These are phyloP conservation scores for Hemicordylus capensis DNA, from an alignment of 2,113 vertebrate genomes.

Conservation along the genomic window DNA sequence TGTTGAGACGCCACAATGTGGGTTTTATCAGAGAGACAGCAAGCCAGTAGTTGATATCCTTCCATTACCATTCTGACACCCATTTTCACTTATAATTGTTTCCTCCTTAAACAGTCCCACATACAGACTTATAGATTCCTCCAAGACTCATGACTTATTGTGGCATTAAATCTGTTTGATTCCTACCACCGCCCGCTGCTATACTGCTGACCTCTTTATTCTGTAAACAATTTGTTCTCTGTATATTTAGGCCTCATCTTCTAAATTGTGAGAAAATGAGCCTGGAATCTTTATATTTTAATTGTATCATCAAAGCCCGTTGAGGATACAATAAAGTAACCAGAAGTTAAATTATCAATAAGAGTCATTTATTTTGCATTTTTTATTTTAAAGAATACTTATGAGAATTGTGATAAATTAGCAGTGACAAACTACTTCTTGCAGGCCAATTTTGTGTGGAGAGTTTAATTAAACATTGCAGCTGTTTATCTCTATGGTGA, in stretches of 20 bases:
- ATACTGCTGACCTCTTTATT: constrained; percentile 70
- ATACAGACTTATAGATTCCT: constrained; percentile 57
- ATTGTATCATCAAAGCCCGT: constrained; percentile 80
- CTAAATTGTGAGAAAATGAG: constrained; percentile 75
- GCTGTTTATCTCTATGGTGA: constrained; percentile 87
- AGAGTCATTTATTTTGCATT: constrained; percentile 85
- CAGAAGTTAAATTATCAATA: constrained; percentile 87
- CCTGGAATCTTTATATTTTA: constrained; percentile 75
- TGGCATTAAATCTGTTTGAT: constrained; percentile 73
- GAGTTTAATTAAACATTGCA: constrained; percentile 90
- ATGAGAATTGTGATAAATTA: constrained; percentile 87
- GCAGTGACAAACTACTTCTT: constrained; percentile 85
- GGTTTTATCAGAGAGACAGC: constrained; percentile 22
- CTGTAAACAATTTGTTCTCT: constrained; percentile 79
- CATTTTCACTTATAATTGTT: constrained; percentile 72
- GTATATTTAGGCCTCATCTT: constrained; percentile 70
- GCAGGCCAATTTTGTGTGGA: constrained; percentile 83
- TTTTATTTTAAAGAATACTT: constrained; percentile 86
- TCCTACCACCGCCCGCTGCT: constrained; percentile 62
- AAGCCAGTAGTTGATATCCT: constrained; percentile 45
- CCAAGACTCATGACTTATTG: constrained; percentile 68
- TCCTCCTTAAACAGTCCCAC: constrained; percentile 69
- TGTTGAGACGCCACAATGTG: constrained; percentile 10
- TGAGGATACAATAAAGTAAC: constrained; percentile 83
- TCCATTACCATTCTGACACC: constrained; percentile 55